A percentile compares a stretch with the other conserved stretches of the same genome.
Conservation (phyloP, 2,113 vertebrate genomes). For the Equus quagga region DNA sequence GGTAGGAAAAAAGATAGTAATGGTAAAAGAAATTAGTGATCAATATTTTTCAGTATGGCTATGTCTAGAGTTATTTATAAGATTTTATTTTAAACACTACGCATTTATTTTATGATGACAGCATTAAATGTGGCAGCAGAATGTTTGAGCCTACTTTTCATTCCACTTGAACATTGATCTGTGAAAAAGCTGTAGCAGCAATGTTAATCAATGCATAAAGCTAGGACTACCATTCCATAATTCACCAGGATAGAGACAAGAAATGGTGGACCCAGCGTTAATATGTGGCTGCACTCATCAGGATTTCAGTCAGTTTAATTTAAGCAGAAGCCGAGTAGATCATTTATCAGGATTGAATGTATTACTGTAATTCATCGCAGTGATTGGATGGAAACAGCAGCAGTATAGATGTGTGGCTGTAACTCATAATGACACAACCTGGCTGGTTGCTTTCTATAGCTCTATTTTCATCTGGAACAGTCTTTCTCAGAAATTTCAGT, state of each 20-base stretch:
- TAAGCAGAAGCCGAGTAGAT: constrained; percentile 79
- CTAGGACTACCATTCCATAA: constrained; percentile 62
- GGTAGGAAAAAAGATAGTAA: background rate
- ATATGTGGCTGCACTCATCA: constrained; percentile 77
- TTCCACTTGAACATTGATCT: constrained; percentile 76
- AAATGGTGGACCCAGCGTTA: constrained; percentile 58
- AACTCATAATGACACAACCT: constrained; percentile 78
- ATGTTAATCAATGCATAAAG: constrained; percentile 74
- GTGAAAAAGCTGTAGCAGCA: constrained; percentile 62
- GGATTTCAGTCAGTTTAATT: constrained; percentile 84
- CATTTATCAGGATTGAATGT: constrained; percentile 85
- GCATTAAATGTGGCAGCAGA: constrained; percentile 68
- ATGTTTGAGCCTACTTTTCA: constrained; percentile 62
- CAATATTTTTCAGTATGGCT: background rate
- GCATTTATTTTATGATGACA: constrained; percentile 54
- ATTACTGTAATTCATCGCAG: constrained; percentile 80
- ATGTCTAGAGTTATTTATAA: constrained; percentile 65
- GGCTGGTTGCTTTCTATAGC: constrained; percentile 47
- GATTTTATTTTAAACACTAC: constrained; percentile 66
- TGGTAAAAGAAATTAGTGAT: constrained; percentile 59
- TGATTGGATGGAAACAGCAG: constrained; percentile 75
- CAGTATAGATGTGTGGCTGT: constrained; percentile 63
- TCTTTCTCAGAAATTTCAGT: constrained; percentile 8
- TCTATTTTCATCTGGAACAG: constrained; percentile 55
- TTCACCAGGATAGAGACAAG: constrained; percentile 70